Conservation (phyloP, 2,888 invertebrate genomes). For the Yponomeuta plumbellus region DNA sequence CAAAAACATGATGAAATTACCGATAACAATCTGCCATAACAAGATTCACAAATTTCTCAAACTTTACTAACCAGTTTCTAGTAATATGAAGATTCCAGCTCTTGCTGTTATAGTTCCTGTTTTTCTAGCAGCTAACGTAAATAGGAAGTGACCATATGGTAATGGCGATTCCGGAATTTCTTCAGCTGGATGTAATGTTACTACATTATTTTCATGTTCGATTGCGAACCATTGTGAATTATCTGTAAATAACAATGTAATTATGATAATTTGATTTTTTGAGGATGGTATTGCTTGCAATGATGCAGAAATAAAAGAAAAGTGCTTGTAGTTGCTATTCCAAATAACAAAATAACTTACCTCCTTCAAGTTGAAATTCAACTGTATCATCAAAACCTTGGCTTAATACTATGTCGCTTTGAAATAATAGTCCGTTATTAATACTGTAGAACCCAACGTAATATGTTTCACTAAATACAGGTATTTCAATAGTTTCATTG, state of each 20-base stretch:
- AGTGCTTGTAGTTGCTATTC: no score
- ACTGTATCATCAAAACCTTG: slow-evolving; percentile 3
- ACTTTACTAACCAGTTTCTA: slow-evolving; percentile 8
- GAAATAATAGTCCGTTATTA: not conserved
- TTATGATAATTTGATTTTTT: not conserved
- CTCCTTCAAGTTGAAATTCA: slow-evolving; percentile 15
- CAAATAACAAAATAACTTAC: not conserved
- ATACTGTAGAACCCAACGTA: not conserved
- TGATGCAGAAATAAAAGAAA: no score
- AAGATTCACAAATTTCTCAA: not conserved
- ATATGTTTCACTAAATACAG: not conserved
- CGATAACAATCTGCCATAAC: not conserved
- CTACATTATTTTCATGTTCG: slow-evolving; percentile 22
- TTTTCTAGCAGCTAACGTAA: slow-evolving; percentile 4
- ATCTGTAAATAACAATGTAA: slow-evolving; percentile 22
- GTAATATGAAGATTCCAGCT: not conserved
- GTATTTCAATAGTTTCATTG: not conserved
- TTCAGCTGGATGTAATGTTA: slow-evolving; percentile 21
- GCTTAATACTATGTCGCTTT: not conserved
- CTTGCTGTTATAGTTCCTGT: not conserved
- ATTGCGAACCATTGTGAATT: slow-evolving; percentile 30
- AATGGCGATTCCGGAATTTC: not conserved
- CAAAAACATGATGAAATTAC: slow-evolving; percentile 4
- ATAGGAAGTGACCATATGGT: not conserved
- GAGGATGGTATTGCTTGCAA: no score